A percentile compares a stretch with the other conserved stretches of the same genome.
phyloP scores from a whole-genome alignment of 2,113 vertebrate species.

The Furnarius figulus region DNA sequence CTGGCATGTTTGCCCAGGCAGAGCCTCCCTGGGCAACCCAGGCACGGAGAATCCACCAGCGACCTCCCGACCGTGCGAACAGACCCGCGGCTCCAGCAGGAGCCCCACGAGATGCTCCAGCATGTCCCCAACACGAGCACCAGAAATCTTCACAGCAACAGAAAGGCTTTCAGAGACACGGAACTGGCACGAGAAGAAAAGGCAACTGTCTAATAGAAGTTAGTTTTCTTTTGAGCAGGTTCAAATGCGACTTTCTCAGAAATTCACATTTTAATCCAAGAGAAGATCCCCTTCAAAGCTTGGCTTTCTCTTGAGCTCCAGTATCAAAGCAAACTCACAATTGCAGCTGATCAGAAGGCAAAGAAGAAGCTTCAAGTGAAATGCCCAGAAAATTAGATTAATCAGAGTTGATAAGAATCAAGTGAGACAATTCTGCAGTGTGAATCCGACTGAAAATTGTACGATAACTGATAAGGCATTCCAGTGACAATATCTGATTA shows the following conservation, averaged over 20 bases:
- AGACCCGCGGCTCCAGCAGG: neutral
- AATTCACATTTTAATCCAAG: neutral
- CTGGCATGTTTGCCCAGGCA: neutral
- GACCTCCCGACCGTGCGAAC: neutral
- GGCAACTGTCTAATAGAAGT: neutral
- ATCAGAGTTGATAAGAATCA: conserved; percentile 62
- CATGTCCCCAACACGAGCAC: neutral
- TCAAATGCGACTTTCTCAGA: neutral
- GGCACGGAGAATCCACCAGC: neutral
- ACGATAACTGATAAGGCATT: conserved; percentile 41
- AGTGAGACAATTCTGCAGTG: conserved; percentile 32
- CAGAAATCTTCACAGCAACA: neutral
- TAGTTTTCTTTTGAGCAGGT: neutral
- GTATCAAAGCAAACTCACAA: neutral
- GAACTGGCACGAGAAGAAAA: neutral
- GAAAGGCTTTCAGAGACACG: neutral
- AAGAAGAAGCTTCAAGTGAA: neutral
- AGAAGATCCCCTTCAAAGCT: neutral
- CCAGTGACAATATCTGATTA: conserved; percentile 63
- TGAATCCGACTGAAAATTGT: neutral
- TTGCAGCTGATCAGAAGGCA: neutral
- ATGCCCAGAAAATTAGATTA: conserved; percentile 46
- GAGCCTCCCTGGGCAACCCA: neutral
- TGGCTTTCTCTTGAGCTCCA: neutral
- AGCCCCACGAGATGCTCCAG: neutral